Evolutionary conservation across 2,888 invertebrate genomes (phyloP), one percentile per base, ranked within the genome.

Genomic region (Drosophila buzzatii): DNA sequence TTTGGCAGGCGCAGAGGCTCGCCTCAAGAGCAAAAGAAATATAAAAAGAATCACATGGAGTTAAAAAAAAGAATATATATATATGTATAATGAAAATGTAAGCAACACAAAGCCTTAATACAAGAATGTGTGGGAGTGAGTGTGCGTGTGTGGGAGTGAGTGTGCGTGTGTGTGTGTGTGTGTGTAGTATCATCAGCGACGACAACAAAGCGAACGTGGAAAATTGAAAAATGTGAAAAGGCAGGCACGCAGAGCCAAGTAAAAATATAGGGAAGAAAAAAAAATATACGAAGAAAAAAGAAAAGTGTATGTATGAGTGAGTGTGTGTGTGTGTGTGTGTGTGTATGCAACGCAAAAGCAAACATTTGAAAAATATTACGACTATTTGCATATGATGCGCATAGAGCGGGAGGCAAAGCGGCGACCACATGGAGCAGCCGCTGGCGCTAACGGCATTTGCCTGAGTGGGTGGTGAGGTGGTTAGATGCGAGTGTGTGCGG

Each of bases 341-440:
- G 14, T 53, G 81, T 73, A 61, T 74, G 71, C 83, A 70, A 75
- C 67, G 79, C 73, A 68, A 89, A 87, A 80, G 85, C 81, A 90
- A 90, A 85, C 85, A 86, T 86, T 86, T 86, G 85, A 86, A 90
- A 89, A 90, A 85, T 85, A 85, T 85, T 83, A 83, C 86, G 86
- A 89, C 75, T 85, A 85, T 86, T 86, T 86, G 85, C 85, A 86
- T 86, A 89, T 85, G 85, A 85, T 73, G 68, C 64, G 79, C 61
- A 39, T 23, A 27, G 47, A 9, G n/a, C 4, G 23, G n/a, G 16
- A 18, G 39, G 33, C 3, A 33, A 33, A 27, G n/a, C 47, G 37
- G 63, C 52, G 53, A 79, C 57, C 64, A 68, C 72, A 52, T 68
- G 62, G 31, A 73, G 66, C 65, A 68, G 57, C 51, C 61, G n/a